Percentiles rank a stretch among this genome's conserved stretches.
Conservation (phyloP, 2,888 invertebrate genomes). For the Amphipyra tragopoginis region DNA sequence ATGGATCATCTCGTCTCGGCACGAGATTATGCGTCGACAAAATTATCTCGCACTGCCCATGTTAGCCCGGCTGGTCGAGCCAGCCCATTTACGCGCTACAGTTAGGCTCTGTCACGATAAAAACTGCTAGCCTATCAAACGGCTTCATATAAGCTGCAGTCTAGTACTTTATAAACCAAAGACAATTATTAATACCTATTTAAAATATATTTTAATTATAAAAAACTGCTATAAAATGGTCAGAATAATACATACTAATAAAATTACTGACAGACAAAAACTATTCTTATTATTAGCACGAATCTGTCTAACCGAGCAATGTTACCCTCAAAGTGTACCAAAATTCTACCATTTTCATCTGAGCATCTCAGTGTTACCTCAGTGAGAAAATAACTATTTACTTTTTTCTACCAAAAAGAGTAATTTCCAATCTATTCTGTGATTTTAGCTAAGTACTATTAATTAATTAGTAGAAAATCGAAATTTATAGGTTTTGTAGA, state of each 20-base stretch:
- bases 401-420: conserved; percentile 65
- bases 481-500: conserved; percentile 41
- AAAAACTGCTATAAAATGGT: conserved; percentile 34
- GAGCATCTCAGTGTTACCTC: conserved; percentile 63
- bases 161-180: conserved; percentile 11
- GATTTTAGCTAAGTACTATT: conserved; percentile 60
- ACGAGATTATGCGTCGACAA: too few species aligned
- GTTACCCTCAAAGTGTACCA: conserved; percentile 58
- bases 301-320: conserved; percentile 65
- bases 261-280: conserved; percentile 48
- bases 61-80: too few species aligned
- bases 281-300: conserved; percentile 56
- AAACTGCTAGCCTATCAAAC: too few species aligned
- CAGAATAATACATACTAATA: conserved; percentile 41
- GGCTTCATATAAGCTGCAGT: not conserved
- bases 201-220: not conserved
- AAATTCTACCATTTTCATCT: conserved; percentile 60
- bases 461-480: conserved; percentile 49
- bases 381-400: conserved; percentile 62
- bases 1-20: too few species aligned
- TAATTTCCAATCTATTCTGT: conserved; percentile 58
- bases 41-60: too few species aligned
- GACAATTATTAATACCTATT: not conserved
- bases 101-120: too few species aligned
- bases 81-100: too few species aligned